Percentiles rank a stretch among this genome's conserved stretches.
phyloP scores from a whole-genome alignment of 2,888 invertebrate species.

The Drosophila demipolita region DNA sequence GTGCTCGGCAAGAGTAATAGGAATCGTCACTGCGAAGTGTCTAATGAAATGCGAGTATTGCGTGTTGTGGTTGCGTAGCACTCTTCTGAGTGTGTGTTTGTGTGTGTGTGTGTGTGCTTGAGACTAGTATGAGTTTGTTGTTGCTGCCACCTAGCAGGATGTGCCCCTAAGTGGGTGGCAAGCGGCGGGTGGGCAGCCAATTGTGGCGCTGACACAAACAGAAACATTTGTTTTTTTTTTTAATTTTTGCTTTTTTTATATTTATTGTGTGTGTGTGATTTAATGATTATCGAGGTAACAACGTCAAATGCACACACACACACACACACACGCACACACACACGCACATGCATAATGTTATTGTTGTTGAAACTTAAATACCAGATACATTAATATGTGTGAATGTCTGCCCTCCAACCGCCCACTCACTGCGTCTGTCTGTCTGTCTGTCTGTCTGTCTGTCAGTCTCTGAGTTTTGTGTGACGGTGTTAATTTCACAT shows the following conservation, averaged over 20 bases:
- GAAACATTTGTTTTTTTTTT: conserved; percentile 46
- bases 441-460: conserved; percentile 29
- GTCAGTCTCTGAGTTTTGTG: conserved; percentile 59
- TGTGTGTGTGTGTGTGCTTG: conserved; percentile 3
- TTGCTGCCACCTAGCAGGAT: conserved; percentile 50
- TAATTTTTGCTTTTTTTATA: conserved; percentile 21
- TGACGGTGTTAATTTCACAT: conserved; percentile 81
- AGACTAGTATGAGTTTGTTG: conserved; percentile 11
- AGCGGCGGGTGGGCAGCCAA: conserved; percentile 60
- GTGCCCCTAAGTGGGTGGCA: conserved; percentile 50
- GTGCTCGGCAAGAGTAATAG: conserved; percentile 70
- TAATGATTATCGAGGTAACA: conserved; percentile 76
- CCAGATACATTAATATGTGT: conserved; percentile 79
- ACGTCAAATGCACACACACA: conserved; percentile 55
- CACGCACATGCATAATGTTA: conserved; percentile 50
- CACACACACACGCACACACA: conserved; percentile 19
- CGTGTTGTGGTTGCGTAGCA: conserved; percentile 78
- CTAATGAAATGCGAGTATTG: conserved; percentile 82
- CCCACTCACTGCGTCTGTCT: conserved; percentile 12
- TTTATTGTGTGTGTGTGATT: conserved; percentile 64
- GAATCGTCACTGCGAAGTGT: conserved; percentile 80
- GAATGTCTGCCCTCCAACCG: conserved; percentile 28
- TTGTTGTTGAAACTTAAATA: conserved; percentile 80
- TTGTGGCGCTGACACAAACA: conserved; percentile 79
- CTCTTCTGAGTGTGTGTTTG: conserved; percentile 36